Conservation (phyloP, 2,888 invertebrate genomes). For the Agonum fuliginosum region DNA sequence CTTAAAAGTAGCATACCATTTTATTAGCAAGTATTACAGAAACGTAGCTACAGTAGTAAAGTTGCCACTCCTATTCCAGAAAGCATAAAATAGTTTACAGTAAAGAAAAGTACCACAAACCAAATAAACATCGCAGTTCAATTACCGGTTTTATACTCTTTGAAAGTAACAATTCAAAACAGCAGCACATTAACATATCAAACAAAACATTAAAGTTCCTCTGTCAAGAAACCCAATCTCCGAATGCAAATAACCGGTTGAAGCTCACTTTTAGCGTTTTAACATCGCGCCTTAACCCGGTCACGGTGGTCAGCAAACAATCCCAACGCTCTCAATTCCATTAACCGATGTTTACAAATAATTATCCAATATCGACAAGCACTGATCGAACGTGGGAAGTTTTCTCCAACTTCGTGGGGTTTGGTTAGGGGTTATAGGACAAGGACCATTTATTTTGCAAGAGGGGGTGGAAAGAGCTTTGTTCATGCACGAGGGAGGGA, state of each 20-base stretch:
- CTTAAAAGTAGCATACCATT: too few species aligned
- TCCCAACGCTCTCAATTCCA: background rate
- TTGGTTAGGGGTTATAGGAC: background rate
- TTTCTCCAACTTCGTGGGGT: background rate
- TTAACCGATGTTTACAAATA: conserved; percentile 23
- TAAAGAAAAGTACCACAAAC: too few species aligned
- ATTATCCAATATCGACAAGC: background rate
- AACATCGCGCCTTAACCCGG: background rate
- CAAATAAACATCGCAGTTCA: too few species aligned
- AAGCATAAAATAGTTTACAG: too few species aligned
- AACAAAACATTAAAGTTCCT: background rate
- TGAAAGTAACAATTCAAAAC: too few species aligned
- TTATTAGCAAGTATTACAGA: too few species aligned
- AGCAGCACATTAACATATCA: too few species aligned
- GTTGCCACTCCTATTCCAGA: too few species aligned
- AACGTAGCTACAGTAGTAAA: too few species aligned
- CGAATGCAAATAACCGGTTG: background rate
- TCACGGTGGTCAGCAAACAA: conserved; percentile 17
- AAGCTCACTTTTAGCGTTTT: background rate
- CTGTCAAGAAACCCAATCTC: background rate
- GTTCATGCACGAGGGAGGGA: background rate
- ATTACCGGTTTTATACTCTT: too few species aligned
- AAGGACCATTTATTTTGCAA: background rate
- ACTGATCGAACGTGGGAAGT: conserved; percentile 27
- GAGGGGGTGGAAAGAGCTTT: background rate